phyloP scores from a whole-genome alignment of 2,797 vertebrate genomes.

The Enteromius thamalakanensis region DNA sequence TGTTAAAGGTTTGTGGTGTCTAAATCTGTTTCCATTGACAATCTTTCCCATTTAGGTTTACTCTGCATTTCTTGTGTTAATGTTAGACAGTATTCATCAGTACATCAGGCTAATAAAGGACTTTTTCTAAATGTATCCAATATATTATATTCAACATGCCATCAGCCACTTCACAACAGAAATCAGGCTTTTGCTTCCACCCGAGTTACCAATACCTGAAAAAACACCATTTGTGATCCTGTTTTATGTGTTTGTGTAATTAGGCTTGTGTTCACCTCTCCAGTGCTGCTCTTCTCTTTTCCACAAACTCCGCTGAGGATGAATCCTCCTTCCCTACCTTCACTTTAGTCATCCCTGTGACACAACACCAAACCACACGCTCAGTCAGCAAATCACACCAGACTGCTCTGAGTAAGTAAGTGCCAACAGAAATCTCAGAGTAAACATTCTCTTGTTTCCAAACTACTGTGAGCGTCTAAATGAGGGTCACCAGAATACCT shows the following conservation, averaged over 20 bases:
- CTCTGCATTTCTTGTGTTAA: too few species aligned
- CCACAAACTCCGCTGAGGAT: constrained; percentile 94
- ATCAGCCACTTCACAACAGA: neutral
- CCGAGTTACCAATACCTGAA: neutral
- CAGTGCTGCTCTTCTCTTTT: constrained; percentile 85
- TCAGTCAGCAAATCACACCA: neutral
- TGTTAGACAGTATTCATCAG: too few species aligned
- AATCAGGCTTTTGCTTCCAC: neutral
- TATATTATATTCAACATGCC: neutral
- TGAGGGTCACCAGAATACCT: neutral
- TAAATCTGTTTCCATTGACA: neutral
- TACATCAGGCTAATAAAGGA: neutral
- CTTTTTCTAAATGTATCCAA: neutral
- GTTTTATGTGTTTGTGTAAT: neutral
- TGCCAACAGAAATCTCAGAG: neutral
- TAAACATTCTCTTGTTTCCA: neutral
- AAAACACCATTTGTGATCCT: neutral
- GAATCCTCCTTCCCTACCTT: constrained; percentile 98
- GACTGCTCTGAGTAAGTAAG: neutral
- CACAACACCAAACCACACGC: constrained; percentile 37
- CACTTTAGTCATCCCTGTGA: constrained; percentile 96
- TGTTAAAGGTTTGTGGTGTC: neutral
- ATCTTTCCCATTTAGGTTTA: neutral
- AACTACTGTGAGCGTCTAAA: neutral
- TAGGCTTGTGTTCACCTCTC: constrained; percentile 70